These are phyloP conservation scores for Antigone vipio DNA, from an alignment of 2,113 vertebrate genomes.

Conservation along the genomic window DNA sequence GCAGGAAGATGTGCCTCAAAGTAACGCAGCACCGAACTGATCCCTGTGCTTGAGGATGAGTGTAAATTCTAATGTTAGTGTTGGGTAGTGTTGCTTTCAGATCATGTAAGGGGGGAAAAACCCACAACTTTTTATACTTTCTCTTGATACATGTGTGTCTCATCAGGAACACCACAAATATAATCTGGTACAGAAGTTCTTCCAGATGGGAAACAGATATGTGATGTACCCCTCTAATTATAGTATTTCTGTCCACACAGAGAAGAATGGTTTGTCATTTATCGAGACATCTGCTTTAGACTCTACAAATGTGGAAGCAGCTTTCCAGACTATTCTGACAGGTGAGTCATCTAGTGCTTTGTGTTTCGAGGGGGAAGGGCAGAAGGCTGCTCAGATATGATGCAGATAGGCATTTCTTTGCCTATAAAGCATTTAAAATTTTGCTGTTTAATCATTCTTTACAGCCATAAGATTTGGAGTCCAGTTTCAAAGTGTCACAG, in stretches of 20 bases:
- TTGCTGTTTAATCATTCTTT: background rate
- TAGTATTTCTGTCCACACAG: conserved; percentile 71
- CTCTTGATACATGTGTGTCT: background rate
- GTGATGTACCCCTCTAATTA: background rate
- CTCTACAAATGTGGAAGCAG: conserved; percentile 93
- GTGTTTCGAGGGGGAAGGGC: background rate
- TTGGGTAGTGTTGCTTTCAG: background rate
- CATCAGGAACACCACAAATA: background rate
- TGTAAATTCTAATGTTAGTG: background rate
- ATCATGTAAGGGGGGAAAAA: background rate
- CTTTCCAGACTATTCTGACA: conserved; percentile 93
- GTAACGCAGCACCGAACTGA: background rate
- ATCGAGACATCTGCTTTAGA: conserved; percentile 96
- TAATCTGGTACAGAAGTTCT: background rate
- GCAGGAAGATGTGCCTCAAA: background rate
- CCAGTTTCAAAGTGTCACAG: background rate
- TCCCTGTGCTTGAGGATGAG: background rate
- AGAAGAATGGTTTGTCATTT: conserved; percentile 90
- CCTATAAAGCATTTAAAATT: background rate
- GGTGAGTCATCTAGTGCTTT: conserved; percentile 75
- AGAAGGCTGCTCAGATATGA: background rate
- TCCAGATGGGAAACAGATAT: background rate
- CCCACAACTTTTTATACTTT: background rate
- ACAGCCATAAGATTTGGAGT: background rate
- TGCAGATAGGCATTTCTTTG: background rate